Evolutionary conservation across 2,113 vertebrate genomes (phyloP), one percentile per base, ranked within the genome.

Genomic region (Muntiacus reevesi): DNA sequence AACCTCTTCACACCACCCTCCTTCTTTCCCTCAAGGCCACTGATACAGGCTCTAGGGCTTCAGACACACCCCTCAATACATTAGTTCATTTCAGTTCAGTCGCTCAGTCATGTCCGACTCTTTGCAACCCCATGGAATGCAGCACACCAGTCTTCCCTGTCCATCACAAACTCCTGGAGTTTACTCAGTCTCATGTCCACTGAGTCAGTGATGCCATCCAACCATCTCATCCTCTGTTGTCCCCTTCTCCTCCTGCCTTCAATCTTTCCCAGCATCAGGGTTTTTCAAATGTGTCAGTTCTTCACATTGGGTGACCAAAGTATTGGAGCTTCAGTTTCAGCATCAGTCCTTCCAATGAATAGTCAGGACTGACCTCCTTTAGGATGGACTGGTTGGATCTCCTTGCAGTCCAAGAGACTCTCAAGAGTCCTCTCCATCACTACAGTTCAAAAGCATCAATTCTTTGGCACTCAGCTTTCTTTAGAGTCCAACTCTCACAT

Each of bases 171-270:
- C n/a, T 74, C 67, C n/a, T 1, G 5, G 67, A 74, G 19, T 74
- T 71, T 13, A 74, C n/a, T 40, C n/a, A 23, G 0, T 12, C 67
- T 74, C 67, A 13, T 2, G 0, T 23, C 10, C n/a, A 40, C 12
- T 40, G 19, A 71, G 5, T 71, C 10, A 3, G 19, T 71, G n/a
- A 23, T 23, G 36, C n/a, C 67, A 71, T 40, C 9, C 67, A 23
- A 13, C 67, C 67, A 40, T 40, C n/a, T 71, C n/a, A 12, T 1
- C 19, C n/a, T 71, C 67, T 40, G 10, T 71, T 0, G 0, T 71
- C 67, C n/a, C 2, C n/a, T 71, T 40, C 19, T 71, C 19, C 19
- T 71, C n/a, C n/a, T 0, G 0, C 67, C 67, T 12, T 67, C 67
- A 71, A 23, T 23, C 19, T 40, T 71, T 21, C n/a, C 19, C 1